Evolutionary conservation across 2,888 invertebrate species (phyloP), one percentile per base, ranked within the genome.

Genomic region (Dolomedes plantarius): DNA sequence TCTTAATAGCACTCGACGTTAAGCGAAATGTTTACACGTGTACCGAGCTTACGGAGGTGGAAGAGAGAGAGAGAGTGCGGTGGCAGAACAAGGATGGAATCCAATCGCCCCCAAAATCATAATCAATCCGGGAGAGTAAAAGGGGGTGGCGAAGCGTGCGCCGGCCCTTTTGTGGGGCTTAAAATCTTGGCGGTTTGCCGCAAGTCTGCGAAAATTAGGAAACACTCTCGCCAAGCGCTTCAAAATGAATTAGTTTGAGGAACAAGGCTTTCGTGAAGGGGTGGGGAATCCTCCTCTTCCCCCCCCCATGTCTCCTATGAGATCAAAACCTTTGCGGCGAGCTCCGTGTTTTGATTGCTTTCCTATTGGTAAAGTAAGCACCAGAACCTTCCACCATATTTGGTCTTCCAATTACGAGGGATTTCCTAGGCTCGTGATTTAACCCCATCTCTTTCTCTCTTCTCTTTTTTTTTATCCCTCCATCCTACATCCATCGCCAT

Each of bases 311-410:
- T 39, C 39, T 6, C 36, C 46, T 23, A 11, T 3, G 46, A 76
- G 76, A 76, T 76, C 76, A 76, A 72, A 82, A 82, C 76, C 82
- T 82, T 72, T 65, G 81, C 74, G 82, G 82, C 32, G 67, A 41
- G 71, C 36, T 72, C 77, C 56, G 36, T 77, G 76, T 83, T 83
- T 83, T 77, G 77, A 77, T 83, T 77, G 77, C 83, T 72, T 72
- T 75, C 64, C 82, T 82, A 82, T 82, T 82, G 76, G 76, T 76
- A 82, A 82, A 82, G 82, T 82, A 82, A 82, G 82, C 82, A 82
- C 71, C 82, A 76, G 76, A 82, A 76, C 76, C 76, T 76, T 76
- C 82, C 82, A 75, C 71, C 75, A 82, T 82, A 82, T 82, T 82
- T 82, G 82, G 82, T 64, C 83, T 83, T 77, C 83, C 83, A 83